Percentiles rank a stretch among this genome's conserved stretches.
phyloP scores from a whole-genome alignment of 2,797 vertebrate genomes.

The Microcaecilia unicolor region DNA sequence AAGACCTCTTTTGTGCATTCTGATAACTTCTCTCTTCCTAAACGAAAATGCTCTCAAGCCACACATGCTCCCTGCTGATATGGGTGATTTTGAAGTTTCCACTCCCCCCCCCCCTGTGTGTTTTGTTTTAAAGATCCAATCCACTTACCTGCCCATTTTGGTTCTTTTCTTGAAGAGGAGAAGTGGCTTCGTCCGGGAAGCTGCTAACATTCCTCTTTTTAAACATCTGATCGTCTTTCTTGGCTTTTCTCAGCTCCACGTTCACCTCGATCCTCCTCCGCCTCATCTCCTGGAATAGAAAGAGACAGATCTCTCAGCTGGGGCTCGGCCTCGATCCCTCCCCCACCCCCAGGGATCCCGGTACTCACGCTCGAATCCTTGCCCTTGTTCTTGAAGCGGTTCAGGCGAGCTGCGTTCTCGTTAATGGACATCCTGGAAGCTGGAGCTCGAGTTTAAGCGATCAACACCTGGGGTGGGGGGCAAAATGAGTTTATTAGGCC shows the following conservation, averaged over 20 bases:
- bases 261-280: constrained; percentile 85
- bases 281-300: constrained; percentile 71
- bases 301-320: not conserved
- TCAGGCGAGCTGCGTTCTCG: constrained; percentile 65
- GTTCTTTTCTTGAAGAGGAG: constrained; percentile 84
- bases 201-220: constrained; percentile 87
- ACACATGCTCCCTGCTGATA: too few species aligned
- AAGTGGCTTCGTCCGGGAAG: constrained; percentile 79
- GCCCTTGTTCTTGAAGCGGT: constrained; percentile 94
- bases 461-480: too few species aligned
- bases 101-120: too few species aligned
- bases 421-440: constrained; percentile 73
- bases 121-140: not conserved
- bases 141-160: constrained; percentile 69
- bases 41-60: too few species aligned
- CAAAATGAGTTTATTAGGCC: too few species aligned
- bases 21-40: too few species aligned
- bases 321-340: too few species aligned
- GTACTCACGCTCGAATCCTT: constrained; percentile 79
- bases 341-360: not conserved
- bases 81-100: too few species aligned
- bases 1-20: too few species aligned
- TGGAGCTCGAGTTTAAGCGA: too few species aligned
- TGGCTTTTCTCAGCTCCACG: constrained; percentile 93
- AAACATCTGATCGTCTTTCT: constrained; percentile 93